Evolutionary conservation across 2,888 invertebrate species (phyloP).

Genomic region (Pemphredon lugubris): DNA sequence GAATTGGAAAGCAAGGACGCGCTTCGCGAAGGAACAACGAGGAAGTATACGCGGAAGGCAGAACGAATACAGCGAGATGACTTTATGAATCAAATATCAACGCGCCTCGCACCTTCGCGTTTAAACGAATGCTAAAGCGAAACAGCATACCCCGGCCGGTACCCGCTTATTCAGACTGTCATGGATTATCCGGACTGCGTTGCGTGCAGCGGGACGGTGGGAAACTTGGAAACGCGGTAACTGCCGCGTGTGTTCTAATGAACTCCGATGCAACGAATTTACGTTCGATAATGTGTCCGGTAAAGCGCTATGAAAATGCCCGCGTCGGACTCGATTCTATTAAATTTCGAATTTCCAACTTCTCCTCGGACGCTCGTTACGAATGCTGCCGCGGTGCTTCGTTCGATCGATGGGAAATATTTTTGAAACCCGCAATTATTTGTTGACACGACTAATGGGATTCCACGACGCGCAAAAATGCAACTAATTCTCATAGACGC

Average conservation of each 20-base stretch:
- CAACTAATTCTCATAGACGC: too few species aligned
- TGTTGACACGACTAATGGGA: not conserved
- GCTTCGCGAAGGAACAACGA: not conserved
- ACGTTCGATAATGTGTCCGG: conserved; percentile 54
- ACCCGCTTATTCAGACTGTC: conserved; percentile 35
- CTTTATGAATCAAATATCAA: conserved; percentile 29
- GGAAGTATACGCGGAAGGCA: conserved; percentile 7
- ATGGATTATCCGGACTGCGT: conserved; percentile 44
- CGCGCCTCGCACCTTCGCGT: conserved; percentile 7
- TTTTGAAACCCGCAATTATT: not conserved
- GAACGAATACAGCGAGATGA: conserved; percentile 22
- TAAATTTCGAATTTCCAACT: conserved; percentile 38
- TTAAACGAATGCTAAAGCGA: conserved; percentile 40
- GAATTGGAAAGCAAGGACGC: not conserved
- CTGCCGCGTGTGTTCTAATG: conserved; percentile 51
- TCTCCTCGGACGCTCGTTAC: conserved; percentile 4
- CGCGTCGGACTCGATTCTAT: conserved; percentile 23
- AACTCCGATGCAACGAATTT: conserved; percentile 61
- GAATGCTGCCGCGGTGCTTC: too few species aligned
- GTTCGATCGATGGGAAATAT: conserved; percentile 35
- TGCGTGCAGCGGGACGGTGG: conserved; percentile 8
- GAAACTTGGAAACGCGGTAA: conserved; percentile 41
- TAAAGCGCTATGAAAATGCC: conserved; percentile 43
- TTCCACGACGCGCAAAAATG: not conserved
- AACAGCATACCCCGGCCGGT: conserved; percentile 16